A percentile compares a stretch with the other conserved stretches of the same genome.
These are phyloP conservation scores for Prietella phreatophila DNA, from an alignment of 2,113 vertebrate species.

Conservation along the genomic window DNA sequence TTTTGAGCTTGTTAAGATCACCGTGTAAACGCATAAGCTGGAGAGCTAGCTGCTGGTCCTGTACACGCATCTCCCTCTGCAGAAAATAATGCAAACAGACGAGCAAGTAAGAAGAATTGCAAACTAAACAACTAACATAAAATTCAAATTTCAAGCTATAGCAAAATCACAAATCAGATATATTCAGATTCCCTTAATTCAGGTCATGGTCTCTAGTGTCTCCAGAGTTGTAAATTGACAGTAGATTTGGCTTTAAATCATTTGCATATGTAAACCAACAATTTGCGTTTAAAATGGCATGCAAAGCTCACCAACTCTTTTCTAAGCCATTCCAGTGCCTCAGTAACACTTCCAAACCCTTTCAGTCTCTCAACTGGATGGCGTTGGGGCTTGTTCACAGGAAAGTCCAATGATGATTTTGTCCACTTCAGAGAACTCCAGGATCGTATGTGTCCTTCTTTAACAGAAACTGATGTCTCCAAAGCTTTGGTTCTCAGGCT, in stretches of 20 bases:
- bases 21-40: conserved; percentile 89
- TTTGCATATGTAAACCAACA: not conserved
- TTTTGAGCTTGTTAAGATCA: conserved; percentile 92
- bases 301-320: conserved; percentile 87
- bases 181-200: not conserved
- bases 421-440: conserved; percentile 48
- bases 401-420: conserved; percentile 51
- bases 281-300: conserved; percentile 1
- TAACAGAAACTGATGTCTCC: conserved; percentile 44
- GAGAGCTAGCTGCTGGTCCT: conserved; percentile 92
- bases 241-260: not conserved
- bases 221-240: not conserved
- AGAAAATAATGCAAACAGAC: not conserved
- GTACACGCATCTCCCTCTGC: conserved; percentile 89
- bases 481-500: conserved; percentile 68
- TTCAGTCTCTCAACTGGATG: conserved; percentile 68
- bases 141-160: not conserved
- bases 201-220: not conserved
- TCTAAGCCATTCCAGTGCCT: conserved; percentile 86
- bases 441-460: conserved; percentile 41
- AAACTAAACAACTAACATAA: not conserved
- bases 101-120: not conserved
- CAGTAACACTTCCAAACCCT: conserved; percentile 80
- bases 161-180: not conserved
- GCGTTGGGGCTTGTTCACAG: conserved; percentile 50